Percentiles rank a stretch among this genome's conserved stretches.
phyloP scores from a whole-genome alignment of 2,113 vertebrate species.

The Brienomyrus longianalis region DNA sequence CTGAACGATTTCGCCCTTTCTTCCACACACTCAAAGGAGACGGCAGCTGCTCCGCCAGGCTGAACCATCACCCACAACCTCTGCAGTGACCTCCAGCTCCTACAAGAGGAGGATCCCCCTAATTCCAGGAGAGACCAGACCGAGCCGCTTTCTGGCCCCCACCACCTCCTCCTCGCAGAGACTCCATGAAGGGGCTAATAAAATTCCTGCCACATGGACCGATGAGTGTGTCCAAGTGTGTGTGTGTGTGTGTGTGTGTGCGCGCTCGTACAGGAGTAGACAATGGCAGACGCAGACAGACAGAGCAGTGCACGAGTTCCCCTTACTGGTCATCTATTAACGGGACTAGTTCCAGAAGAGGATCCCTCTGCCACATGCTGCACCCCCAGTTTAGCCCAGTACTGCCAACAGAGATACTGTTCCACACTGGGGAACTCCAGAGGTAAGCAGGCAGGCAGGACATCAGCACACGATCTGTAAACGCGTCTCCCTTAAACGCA shows the following conservation, averaged over 20 bases:
- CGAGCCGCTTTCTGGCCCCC: not conserved
- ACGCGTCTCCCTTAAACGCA: not conserved
- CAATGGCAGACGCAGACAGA: not conserved
- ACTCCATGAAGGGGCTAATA: constrained; percentile 4
- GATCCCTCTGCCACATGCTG: not conserved
- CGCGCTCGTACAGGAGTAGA: too few relatives aligned
- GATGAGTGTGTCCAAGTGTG: too few relatives aligned
- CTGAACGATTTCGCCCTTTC: not conserved
- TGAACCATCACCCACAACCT: not conserved
- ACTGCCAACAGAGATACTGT: not conserved
- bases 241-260: too few relatives aligned
- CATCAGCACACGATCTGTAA: not conserved
- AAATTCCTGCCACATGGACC: not conserved
- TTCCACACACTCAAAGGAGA: not conserved
- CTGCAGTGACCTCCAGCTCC: not conserved
- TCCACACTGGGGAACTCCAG: not conserved
- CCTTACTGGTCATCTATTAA: not conserved
- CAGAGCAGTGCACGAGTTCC: not conserved
- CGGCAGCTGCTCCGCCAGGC: not conserved
- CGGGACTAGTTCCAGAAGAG: not conserved
- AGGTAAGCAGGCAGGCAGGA: not conserved
- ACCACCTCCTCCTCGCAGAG: not conserved
- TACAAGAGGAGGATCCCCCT: not conserved
- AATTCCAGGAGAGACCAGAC: constrained; percentile 10
- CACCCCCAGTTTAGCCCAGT: too few relatives aligned